phyloP scores from a whole-genome alignment of 2,113 vertebrate species.

The Cyanoderma ruficeps region DNA sequence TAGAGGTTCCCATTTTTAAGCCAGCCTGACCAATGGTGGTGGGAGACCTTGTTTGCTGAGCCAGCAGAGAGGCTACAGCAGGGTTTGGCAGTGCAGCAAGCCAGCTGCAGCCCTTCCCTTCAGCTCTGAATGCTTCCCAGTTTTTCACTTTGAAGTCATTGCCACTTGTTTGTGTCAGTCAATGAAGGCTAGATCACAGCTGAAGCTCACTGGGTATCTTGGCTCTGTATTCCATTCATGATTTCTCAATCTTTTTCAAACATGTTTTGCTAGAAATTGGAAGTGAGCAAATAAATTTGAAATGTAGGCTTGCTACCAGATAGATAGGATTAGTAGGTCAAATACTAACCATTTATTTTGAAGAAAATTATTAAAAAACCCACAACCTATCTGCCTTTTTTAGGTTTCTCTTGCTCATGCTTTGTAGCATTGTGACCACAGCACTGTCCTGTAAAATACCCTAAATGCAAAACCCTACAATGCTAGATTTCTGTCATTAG shows the following conservation, averaged over 20 bases:
- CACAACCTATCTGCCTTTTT: background rate
- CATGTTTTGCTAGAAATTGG: background rate
- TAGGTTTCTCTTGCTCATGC: background rate
- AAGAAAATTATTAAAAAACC: background rate
- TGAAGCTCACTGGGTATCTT: background rate
- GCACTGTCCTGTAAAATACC: background rate
- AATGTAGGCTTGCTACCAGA: background rate
- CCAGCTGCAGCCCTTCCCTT: background rate
- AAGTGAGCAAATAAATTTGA: background rate
- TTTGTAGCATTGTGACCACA: background rate
- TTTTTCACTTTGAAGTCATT: background rate
- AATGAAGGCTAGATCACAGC: background rate
- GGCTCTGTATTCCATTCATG: background rate
- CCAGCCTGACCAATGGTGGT: background rate
- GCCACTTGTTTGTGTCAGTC: background rate
- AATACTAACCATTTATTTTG: background rate
- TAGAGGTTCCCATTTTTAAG: background rate
- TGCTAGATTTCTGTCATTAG: background rate
- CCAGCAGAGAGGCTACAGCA: background rate
- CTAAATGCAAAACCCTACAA: background rate
- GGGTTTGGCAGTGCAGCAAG: background rate
- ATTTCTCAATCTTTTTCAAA: background rate
- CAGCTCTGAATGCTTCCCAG: background rate
- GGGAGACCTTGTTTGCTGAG: background rate
- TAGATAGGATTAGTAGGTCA: background rate